Base-by-base conservation (phyloP, 2,797 vertebrate species). In the Cuculus canorus region DNA sequence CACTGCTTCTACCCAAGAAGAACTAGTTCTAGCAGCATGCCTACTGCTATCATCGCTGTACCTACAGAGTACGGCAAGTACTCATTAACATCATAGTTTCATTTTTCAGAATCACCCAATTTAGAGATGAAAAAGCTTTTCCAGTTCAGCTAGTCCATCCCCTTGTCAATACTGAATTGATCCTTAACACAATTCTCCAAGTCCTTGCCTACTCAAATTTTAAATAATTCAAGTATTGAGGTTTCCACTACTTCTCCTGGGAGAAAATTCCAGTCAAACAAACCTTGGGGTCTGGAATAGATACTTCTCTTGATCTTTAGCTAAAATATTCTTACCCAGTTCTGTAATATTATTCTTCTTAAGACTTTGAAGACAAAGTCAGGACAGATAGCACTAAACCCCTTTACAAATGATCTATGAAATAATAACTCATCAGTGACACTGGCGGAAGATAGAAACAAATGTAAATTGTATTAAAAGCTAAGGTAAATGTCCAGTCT, bases 191-290 rank as follows among this genome's bases (percentile, higher is more conserved):
- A 41, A 73, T 70, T 87, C 35, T 78, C 37, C 73, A 64, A 84
- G 52, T 59, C 41, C 54, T 91, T 53, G 27, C 57, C 47, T 75
- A 60, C 53, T 79, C 6, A 2, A 52, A 73, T 86, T 72, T 77
- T 80, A 92, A 93, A 92, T 64, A 83, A 77, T 87, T 89, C 22
- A 83, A 35, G 32, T 80, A 59, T 33, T 3, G 16, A 93, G 53
- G 41, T 10, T 82, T 45, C 61, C 25, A 41, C 7, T 82, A 21
- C 27, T 56, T 70, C 68, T 71, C 86, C 25, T 81, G 52, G 75
- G 50, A 90, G 52, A 92, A 84, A 89, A 84, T 56, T 84, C 39
- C 75, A 69, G 30, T 81, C 60, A 60, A 92, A 64, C 73, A 84
- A 60, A 90, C 69, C 73, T 81, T 73, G 60, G 65, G 47, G 65